Evolutionary conservation across 2,797 vertebrate species (phyloP).

Genomic region (Lindbergichthys nudifrons): DNA sequence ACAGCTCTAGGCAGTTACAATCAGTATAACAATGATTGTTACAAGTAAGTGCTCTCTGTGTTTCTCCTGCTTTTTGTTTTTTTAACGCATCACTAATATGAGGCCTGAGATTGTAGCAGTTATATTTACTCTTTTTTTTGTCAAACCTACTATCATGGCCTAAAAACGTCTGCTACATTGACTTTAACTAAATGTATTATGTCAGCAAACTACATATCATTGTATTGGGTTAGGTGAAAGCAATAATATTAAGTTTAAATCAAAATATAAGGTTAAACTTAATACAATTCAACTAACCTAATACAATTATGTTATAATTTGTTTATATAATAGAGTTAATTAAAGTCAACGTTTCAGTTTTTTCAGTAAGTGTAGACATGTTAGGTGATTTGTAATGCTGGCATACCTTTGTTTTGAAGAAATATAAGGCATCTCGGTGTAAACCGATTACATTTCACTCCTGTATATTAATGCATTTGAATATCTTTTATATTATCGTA

Average conservation of each 20-base stretch:
- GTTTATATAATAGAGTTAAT: too few species aligned
- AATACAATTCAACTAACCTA: too few species aligned
- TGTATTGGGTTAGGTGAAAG: too few species aligned
- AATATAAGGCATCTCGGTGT: not conserved
- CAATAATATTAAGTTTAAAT: too few species aligned
- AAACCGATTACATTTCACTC: not conserved
- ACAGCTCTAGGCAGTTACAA: conserved; percentile 94
- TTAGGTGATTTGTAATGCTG: not conserved
- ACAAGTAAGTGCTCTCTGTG: conserved; percentile 85
- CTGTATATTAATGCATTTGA: not conserved
- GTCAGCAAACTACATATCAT: too few species aligned
- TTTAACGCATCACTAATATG: not conserved
- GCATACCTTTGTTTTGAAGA: not conserved
- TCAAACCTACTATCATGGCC: not conserved
- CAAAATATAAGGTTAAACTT: too few species aligned
- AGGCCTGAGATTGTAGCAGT: too few species aligned
- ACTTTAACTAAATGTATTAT: too few species aligned
- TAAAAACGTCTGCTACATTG: too few species aligned
- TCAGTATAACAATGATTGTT: conserved; percentile 93
- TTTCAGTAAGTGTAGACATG: not conserved
- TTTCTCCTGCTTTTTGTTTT: not conserved
- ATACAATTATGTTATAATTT: too few species aligned
- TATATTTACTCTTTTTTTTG: not conserved
- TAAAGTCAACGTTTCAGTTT: too few species aligned
- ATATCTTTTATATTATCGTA: not conserved